Conservation (phyloP, 2,797 vertebrate genomes). For the Danio jaintianensis region DNA sequence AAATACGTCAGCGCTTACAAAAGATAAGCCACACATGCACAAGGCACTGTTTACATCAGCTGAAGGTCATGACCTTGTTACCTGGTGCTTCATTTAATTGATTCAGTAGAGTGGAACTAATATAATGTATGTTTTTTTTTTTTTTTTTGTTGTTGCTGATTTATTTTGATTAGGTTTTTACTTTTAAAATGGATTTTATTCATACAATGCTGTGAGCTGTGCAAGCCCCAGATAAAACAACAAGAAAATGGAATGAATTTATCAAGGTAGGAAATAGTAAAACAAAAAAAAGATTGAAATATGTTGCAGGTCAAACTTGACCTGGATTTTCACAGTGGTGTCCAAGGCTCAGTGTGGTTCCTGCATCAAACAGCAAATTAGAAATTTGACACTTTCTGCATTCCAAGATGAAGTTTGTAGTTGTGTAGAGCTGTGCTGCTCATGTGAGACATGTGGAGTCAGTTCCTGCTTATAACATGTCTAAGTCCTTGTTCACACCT, state of each 20-base stretch:
- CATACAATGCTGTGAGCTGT: too few relatives aligned
- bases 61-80: conserved; percentile 9
- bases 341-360: too few relatives aligned
- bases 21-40: conserved; percentile 35
- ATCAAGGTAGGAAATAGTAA: not conserved
- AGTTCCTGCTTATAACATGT: too few relatives aligned
- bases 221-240: too few relatives aligned
- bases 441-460: not conserved
- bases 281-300: not conserved
- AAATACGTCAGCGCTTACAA: conserved; percentile 41
- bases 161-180: too few relatives aligned
- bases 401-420: not conserved
- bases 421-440: not conserved
- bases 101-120: not conserved
- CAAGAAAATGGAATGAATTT: not conserved
- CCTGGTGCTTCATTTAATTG: conserved; percentile 5
- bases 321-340: not conserved
- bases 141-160: too few relatives aligned
- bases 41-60: conserved; percentile 36
- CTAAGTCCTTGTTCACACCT: too few relatives aligned
- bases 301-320: not conserved
- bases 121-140: too few relatives aligned
- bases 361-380: too few relatives aligned
- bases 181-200: too few relatives aligned
- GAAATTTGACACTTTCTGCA: not conserved